Percentiles rank a stretch among this genome's conserved stretches.
These are phyloP conservation scores for Dipodomys spectabilis DNA, from an alignment of 2,113 vertebrate species.

Conservation along the genomic window DNA sequence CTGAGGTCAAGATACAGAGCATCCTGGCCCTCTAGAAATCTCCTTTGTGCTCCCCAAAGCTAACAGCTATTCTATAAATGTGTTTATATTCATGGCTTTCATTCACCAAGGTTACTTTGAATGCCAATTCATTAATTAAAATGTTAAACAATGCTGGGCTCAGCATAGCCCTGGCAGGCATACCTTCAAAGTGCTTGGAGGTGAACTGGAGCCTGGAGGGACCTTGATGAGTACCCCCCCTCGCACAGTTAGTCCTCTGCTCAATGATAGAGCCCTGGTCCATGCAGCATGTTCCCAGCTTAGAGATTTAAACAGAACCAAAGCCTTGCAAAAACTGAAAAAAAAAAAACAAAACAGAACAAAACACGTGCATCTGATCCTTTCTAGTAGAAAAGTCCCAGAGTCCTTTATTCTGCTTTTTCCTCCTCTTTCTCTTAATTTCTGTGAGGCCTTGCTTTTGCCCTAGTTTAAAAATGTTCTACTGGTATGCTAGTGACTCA, in stretches of 20 bases:
- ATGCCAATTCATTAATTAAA: constrained; percentile 70
- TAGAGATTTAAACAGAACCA: not conserved
- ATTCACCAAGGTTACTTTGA: constrained; percentile 61
- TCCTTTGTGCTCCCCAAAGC: not conserved
- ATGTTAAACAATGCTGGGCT: constrained; percentile 40
- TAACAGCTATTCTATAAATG: constrained; percentile 36
- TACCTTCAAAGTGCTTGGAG: not conserved
- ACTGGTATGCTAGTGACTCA: too few species aligned
- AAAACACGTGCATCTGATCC: not conserved
- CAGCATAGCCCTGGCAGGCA: not conserved
- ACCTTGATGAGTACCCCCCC: not conserved
- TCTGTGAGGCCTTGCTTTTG: not conserved
- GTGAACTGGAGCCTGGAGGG: not conserved
- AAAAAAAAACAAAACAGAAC: not conserved
- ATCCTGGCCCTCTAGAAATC: not conserved
- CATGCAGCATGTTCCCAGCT: not conserved
- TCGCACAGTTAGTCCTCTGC: too few species aligned
- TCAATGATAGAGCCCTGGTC: not conserved
- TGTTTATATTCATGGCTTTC: constrained; percentile 55
- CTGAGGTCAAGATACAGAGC: constrained; percentile 38
- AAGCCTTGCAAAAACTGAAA: not conserved
- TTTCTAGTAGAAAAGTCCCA: not conserved
- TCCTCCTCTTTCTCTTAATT: not conserved
- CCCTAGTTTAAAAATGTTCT: not conserved
- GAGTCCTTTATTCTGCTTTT: not conserved